A percentile compares a stretch with the other conserved stretches of the same genome.
Conservation (phyloP, 2,113 vertebrate species). For the Tragelaphus strepsiceros region DNA sequence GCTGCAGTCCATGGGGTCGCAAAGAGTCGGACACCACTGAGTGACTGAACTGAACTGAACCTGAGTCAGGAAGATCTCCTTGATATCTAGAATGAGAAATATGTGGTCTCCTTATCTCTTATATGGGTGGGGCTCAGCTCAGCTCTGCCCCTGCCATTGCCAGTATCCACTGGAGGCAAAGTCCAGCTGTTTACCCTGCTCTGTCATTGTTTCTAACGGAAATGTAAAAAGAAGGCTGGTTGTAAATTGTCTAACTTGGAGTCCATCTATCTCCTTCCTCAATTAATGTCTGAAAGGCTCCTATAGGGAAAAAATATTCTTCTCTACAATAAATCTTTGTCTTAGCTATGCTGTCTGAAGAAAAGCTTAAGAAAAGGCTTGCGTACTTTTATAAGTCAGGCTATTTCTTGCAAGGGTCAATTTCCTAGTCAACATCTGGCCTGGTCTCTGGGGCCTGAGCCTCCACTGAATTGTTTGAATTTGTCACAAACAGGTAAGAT, state of each 20-base stretch:
- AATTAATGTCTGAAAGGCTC: not conserved
- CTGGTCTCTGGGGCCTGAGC: not conserved
- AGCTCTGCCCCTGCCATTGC: not conserved
- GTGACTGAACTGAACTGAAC: not conserved
- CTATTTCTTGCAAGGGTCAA: not conserved
- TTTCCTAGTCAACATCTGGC: not conserved
- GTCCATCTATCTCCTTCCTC: not conserved
- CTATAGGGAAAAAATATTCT: not conserved
- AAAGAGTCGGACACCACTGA: not conserved
- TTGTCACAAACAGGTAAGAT: not conserved
- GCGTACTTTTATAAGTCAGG: not conserved
- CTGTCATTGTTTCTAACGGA: not conserved
- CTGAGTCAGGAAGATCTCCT: not conserved
- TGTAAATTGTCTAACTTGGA: not conserved
- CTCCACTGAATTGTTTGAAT: not conserved
- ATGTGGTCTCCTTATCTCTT: not conserved
- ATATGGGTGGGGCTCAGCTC: not conserved
- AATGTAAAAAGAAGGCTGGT: not conserved
- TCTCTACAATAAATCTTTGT: not conserved
- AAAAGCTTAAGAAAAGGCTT: not conserved
- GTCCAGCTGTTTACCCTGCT: not conserved
- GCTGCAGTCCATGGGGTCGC: fast-evolving
- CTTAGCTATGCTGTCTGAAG: not conserved
- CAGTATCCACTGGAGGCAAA: not conserved
- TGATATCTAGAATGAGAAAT: not conserved